Evolutionary conservation across 2,113 vertebrate genomes (phyloP), one percentile per base, ranked within the genome.

Genomic region (Acrocephalus kingi): DNA sequence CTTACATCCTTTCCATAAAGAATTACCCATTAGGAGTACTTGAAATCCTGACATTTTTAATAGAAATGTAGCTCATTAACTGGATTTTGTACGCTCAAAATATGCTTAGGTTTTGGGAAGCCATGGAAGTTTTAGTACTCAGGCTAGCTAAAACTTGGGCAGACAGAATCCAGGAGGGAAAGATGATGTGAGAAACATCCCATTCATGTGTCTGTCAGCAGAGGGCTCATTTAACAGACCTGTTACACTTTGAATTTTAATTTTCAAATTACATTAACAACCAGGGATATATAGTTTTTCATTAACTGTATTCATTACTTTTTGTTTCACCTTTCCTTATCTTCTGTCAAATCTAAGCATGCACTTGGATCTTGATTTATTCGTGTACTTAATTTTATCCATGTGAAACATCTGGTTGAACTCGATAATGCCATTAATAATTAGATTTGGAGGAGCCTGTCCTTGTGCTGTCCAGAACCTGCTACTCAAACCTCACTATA

Each of bases 401-500:
- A 52, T 89, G 77, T 97, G 89, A 94, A 96, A 91, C 93, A 94
- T 94, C 91, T 94, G 84, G 41, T 71, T 91, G 77, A 41, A 87
- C 85, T 95, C 84, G 94, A 45, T 97, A 93, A 94, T 91, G 89
- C 77, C 84, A 69, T 94, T 95, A 93, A 95, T 95, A 92, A 93
- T 84, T 81, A 94, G 67, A 43, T 59, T 49, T 85, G 85, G 75
- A 90, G 67, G 52, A 78, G 51, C 51, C 72, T 77, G 59, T 94
- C 79, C 75, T 88, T 83, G 63, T 76, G 20, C 81, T 81, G 68
- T 77, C 51, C 93, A 63, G 75, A 87, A 66, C 33, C 75, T 69
- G 78, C 56, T 91, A 49, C 41, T 71, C 46, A 84, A 58, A 80
- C n/a, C n/a, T 48, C 77, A 24, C 21, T 62, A 16, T 43, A 80